A percentile compares a stretch with the other conserved stretches of the same genome.
phyloP scores from a whole-genome alignment of 2,113 vertebrate genomes.

The Prinia subflava region DNA sequence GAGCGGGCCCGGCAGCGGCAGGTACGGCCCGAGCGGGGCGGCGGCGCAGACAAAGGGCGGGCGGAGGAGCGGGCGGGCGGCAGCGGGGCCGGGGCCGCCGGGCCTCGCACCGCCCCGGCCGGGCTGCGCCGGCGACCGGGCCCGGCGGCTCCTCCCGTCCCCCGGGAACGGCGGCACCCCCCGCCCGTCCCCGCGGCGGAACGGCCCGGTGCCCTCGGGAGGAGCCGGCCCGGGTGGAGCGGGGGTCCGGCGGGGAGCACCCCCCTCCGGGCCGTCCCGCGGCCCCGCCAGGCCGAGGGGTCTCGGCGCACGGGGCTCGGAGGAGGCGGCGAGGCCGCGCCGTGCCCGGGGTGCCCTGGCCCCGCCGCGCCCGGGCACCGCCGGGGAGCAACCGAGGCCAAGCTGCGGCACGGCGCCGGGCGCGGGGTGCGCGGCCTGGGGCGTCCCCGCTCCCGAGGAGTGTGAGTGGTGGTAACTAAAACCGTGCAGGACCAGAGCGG shows the following conservation, averaged over 20 bases:
- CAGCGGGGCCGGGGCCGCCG: too few relatives aligned
- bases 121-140: too few relatives aligned
- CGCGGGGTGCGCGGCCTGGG: not conserved
- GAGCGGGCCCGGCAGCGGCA: too few relatives aligned
- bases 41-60: too few relatives aligned
- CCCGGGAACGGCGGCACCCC: too few relatives aligned
- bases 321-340: not conserved
- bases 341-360: not conserved
- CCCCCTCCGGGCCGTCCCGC: not conserved
- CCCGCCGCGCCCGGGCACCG: not conserved
- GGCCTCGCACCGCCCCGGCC: too few relatives aligned
- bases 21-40: too few relatives aligned
- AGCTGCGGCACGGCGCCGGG: not conserved
- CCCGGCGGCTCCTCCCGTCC: too few relatives aligned
- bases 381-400: not conserved
- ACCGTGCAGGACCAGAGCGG: rapidly evolving
- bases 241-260: not conserved
- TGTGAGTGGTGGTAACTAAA: not conserved
- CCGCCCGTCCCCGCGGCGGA: not conserved
- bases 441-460: not conserved
- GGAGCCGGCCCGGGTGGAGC: not conserved
- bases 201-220: not conserved
- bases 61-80: too few relatives aligned
- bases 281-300: not conserved
- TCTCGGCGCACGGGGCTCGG: not conserved